Base-by-base conservation (phyloP, 2,888 invertebrate species). In the Heliconius aoede region DNA sequence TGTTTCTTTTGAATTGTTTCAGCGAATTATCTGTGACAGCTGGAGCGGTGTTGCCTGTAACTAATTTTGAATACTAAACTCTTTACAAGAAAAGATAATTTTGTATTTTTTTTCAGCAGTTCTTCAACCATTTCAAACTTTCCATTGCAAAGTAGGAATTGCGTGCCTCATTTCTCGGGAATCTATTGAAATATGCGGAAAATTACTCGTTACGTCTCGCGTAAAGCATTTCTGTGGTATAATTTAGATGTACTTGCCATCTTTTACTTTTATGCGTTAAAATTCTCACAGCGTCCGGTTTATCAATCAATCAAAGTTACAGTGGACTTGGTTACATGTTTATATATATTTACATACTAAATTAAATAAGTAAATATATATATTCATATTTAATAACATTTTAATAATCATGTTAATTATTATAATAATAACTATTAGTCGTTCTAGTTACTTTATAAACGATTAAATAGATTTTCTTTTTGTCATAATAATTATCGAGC, bases 1-100 rank as follows among this genome's bases (percentile, higher is more conserved):
- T 55, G 69, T 68, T 73, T 69, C 46, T 79, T 74, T 69, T 40
- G 40, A 71, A 58, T 72, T 78, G 40, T 78, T 78, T 79, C 78
- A 73, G 72, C 18, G 28, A 72, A 73, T 72, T 58, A 74, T 65
- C 72, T 62, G 46, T 51, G 58, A 40, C 36, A 40, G 4, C 26
- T 58, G 55, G 40, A 60, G 9, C 36, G 26, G 72, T 13, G 36
- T 60, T 40, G 58, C 40, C 11, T 26, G 26, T 60, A 40, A 60
- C 18, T 40, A 71, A 65, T 64, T 76, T 55, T 58, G 30, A 46
- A 68, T 68, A 28, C 8, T 21, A 64, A 36, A 40, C 36, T 58
- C n/a, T 0, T 40, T 64, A 46, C 30, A 55, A 71, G 9, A 58
- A 65, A 72, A 26, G 13, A 61, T 8, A 21, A 40, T 36, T 51